Percentiles rank a stretch among this genome's conserved stretches.
Evolutionary conservation across 2,797 vertebrate genomes (phyloP).

Genomic region (Lophotriccus pileatus): DNA sequence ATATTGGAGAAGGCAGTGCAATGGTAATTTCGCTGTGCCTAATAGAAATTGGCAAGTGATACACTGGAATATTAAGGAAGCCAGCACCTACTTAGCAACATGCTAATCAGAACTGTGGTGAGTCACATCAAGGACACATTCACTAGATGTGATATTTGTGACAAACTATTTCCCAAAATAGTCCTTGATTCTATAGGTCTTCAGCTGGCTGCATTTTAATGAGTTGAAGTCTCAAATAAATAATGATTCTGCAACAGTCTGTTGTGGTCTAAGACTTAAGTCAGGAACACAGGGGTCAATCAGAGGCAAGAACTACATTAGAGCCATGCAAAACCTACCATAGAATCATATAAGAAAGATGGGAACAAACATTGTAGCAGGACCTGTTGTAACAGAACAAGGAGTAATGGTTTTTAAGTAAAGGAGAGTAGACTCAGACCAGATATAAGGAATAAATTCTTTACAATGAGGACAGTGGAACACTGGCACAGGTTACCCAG

Average conservation of each 20-base stretch:
- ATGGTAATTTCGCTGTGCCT: neutral
- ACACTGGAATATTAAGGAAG: neutral
- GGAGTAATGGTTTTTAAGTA: neutral
- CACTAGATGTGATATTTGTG: conserved; percentile 26
- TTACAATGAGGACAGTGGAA: neutral
- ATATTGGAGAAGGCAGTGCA: neutral
- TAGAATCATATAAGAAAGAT: neutral
- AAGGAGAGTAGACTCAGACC: neutral
- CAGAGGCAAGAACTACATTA: neutral
- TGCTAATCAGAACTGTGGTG: conserved; percentile 30
- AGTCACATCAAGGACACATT: conserved; percentile 46
- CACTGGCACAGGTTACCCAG: neutral
- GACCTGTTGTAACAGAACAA: neutral
- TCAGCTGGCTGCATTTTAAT: neutral
- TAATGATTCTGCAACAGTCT: neutral
- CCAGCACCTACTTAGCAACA: conserved; percentile 40
- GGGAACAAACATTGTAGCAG: neutral
- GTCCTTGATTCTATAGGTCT: conserved; percentile 4
- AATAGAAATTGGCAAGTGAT: conserved; percentile 23
- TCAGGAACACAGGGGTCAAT: neutral
- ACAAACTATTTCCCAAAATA: conserved; percentile 47
- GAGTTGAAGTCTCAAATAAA: neutral
- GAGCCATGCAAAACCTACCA: neutral
- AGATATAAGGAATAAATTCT: neutral
- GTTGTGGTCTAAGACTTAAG: neutral